A percentile compares a stretch with the other conserved stretches of the same genome.
phyloP scores from a whole-genome alignment of 2,113 vertebrate species.

The Sylvia atricapilla region DNA sequence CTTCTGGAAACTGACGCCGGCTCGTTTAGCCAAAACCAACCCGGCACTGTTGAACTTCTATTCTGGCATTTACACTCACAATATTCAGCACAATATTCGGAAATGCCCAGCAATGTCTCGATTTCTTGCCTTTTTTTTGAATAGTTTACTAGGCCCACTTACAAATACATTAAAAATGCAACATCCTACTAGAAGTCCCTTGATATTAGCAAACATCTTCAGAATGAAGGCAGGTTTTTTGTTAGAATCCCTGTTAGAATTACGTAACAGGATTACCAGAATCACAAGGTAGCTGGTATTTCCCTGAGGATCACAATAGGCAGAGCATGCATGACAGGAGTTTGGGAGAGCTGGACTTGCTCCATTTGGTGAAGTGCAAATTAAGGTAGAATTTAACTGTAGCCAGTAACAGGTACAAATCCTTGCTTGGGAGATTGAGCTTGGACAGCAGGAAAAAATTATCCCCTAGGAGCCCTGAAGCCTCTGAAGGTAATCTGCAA shows the following conservation, averaged over 20 bases:
- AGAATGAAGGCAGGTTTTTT: background rate
- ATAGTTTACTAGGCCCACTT: background rate
- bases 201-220: background rate
- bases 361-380: background rate
- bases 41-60: background rate
- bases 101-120: background rate
- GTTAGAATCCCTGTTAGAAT: background rate
- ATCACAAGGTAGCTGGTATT: background rate
- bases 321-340: background rate
- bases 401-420: background rate
- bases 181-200: background rate
- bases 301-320: background rate
- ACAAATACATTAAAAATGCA: background rate
- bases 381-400: background rate
- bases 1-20: slow-evolving; percentile 57
- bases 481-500: background rate
- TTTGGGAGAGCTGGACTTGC: background rate
- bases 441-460: background rate
- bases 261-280: background rate
- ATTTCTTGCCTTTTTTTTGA: background rate
- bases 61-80: background rate
- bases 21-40: background rate
- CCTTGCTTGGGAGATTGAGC: background rate
- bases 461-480: background rate
- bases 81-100: background rate